Conservation (phyloP, 2,888 invertebrate genomes). For the Drosophila bunnanda region DNA sequence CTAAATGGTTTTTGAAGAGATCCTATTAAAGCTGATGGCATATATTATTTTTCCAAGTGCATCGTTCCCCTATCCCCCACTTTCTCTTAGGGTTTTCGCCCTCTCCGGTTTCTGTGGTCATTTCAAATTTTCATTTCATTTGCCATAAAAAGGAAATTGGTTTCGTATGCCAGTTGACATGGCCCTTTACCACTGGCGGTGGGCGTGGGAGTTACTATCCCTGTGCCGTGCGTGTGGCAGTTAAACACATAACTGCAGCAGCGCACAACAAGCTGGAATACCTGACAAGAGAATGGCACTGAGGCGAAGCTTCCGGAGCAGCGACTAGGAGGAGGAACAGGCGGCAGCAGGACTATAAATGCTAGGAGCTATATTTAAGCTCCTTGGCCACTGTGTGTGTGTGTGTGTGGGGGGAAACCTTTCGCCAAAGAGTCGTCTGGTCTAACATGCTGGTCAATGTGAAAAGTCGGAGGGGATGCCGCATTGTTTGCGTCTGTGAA, state of each 20-base stretch:
- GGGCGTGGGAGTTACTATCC: not conserved
- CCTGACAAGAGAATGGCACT: slow-evolving; percentile 32
- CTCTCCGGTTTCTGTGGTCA: slow-evolving; percentile 71
- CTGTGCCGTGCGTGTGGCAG: slow-evolving; percentile 30
- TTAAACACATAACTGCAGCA: slow-evolving; percentile 37
- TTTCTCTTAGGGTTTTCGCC: not conserved
- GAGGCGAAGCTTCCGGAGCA: not conserved
- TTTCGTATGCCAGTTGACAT: slow-evolving; percentile 72
- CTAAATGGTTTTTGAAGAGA: no score
- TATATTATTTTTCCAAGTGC: slow-evolving; percentile 23
- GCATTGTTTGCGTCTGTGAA: slow-evolving; percentile 15
- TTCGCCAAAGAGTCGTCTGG: slow-evolving; percentile 12
- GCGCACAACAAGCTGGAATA: slow-evolving; percentile 41
- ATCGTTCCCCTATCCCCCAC: slow-evolving; percentile 2
- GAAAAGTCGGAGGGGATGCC: slow-evolving; percentile 9
- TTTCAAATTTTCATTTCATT: slow-evolving; percentile 81
- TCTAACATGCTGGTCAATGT: slow-evolving; percentile 11
- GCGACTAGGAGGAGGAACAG: not conserved
- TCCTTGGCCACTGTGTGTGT: slow-evolving; percentile 6
- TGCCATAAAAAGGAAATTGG: slow-evolving; percentile 81
- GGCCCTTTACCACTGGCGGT: slow-evolving; percentile 29
- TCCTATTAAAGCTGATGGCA: no score
- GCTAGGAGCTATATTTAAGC: slow-evolving; percentile 34
- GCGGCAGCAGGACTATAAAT: slow-evolving; percentile 20
- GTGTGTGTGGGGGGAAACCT: slow-evolving; percentile 9